Conservation (phyloP, 1,140 invertebrate genomes). For the Bicyclus anynana region DNA sequence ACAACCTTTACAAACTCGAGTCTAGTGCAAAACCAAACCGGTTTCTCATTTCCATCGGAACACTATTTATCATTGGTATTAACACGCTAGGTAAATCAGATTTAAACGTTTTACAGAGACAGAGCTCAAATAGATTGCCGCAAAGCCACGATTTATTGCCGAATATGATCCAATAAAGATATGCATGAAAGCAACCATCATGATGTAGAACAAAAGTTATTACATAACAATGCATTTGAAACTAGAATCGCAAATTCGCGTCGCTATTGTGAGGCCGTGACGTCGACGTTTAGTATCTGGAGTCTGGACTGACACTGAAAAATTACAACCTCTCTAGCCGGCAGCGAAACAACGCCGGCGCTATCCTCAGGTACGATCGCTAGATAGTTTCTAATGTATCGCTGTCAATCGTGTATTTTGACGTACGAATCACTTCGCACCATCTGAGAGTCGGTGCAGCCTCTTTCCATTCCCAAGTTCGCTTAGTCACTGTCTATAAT, state of each 20-base stretch:
- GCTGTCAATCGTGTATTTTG: slow-evolving; percentile 68
- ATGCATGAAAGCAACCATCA: slow-evolving; percentile 8
- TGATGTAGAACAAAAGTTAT: slow-evolving; percentile 6
- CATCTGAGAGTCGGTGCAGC: slow-evolving; percentile 35
- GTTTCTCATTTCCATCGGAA: slow-evolving; percentile 4
- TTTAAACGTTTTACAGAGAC: slow-evolving; percentile 9
- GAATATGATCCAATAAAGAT: slow-evolving; percentile 13
- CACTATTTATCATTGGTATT: slow-evolving; percentile 7
- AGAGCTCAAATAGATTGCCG: slow-evolving; percentile 3
- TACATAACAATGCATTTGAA: slow-evolving; percentile 4
- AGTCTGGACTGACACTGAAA: slow-evolving; percentile 63
- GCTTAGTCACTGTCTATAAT: slow-evolving; percentile 57
- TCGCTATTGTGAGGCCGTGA: slow-evolving; percentile 47
- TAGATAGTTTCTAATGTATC: slow-evolving; percentile 70
- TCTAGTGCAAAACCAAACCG: background rate
- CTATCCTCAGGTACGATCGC: slow-evolving; percentile 40
- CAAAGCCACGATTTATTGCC: slow-evolving; percentile 3
- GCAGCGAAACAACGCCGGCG: too few species aligned
- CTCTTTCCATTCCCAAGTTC: slow-evolving; percentile 36
- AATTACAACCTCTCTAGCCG: slow-evolving; percentile 47
- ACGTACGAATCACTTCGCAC: slow-evolving; percentile 61
- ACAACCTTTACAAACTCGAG: background rate
- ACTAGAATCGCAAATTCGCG: slow-evolving; percentile 9
- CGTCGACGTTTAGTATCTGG: slow-evolving; percentile 51
- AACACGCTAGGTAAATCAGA: slow-evolving; percentile 7